Evolutionary conservation across 2,113 vertebrate genomes (phyloP).

Genomic region (Perognathus longimembris): DNA sequence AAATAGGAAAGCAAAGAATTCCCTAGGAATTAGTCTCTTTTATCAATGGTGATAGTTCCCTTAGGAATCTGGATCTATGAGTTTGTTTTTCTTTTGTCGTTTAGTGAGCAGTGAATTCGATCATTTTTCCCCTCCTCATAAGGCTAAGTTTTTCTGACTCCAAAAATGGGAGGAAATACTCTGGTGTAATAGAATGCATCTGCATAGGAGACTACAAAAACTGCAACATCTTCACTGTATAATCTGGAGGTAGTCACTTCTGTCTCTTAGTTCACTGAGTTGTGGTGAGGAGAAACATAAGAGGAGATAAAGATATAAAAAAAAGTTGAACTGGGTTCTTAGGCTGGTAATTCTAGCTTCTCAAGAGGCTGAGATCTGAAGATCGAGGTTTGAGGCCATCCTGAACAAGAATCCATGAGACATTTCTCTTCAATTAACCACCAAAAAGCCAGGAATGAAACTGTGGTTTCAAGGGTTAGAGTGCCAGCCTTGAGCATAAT

Average conservation of each 20-base stretch:
- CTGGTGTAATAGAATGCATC: background rate
- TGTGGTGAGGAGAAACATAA: constrained; percentile 26
- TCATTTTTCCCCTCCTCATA: background rate
- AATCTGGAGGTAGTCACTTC: background rate
- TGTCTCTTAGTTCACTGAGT: background rate
- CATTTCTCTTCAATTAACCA: no score
- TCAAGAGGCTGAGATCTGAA: background rate
- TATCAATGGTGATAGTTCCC: background rate
- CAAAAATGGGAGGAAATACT: background rate
- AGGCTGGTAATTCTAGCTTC: no score
- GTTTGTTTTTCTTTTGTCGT: constrained; percentile 50
- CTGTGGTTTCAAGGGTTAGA: no score
- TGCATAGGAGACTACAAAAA: constrained; percentile 9
- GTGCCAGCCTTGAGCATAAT: no score
- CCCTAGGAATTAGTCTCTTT: background rate
- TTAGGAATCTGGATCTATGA: background rate
- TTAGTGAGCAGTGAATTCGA: constrained; percentile 14
- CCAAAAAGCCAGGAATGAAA: no score
- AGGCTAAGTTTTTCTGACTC: background rate
- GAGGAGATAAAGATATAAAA: background rate
- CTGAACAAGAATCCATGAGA: no score
- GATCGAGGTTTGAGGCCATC: background rate
- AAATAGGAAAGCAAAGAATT: constrained; percentile 17
- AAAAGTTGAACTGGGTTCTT: no score
- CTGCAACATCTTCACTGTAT: background rate